Evolutionary conservation across 2,888 invertebrate species (phyloP), one percentile per base, ranked within the genome.

Genomic region (Nymphalis c-album): DNA sequence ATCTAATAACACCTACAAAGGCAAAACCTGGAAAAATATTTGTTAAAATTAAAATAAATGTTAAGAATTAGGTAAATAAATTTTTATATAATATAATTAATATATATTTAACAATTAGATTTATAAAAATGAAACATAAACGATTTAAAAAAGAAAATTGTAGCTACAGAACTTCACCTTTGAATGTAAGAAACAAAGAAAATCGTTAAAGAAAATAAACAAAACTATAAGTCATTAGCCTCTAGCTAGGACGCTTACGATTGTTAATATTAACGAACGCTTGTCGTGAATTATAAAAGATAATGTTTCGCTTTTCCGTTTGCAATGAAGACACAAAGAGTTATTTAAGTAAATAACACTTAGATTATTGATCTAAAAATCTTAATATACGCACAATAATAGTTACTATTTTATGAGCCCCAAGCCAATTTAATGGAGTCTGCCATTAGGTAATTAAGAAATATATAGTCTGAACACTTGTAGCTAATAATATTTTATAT

Each of bases 361-460:
- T 1, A 20, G 8, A 48, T 40, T 20, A 53, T 57, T 55, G 31
- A 18, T 53, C 10, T 26, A 7, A 22, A 45, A 17, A 51, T 45
- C 48, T 45, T 57, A 57, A 26, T 26, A 57, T 13, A 53, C 55
- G 18, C 22, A 71, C 64, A 62, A 59, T 51, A 50, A 22, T 22
- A 69, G 58, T 67, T 48, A 62, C 20, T 50, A 67, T 68, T 71
- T 59, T 64, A 68, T 67, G 63, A 72, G 66, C 53, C 77, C 83
- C 83, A 85, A 86, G 83, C 81, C 77, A 78, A 80, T 82, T 60
- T 78, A 86, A 88, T 88, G 87, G 88, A 88, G 88, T 86, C 88
- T 77, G 84, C 82, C 83, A 82, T 80, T 79, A 78, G 73, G 76
- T 80, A 77, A 77, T 77, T 76, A 76, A 64, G 53, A 68, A 60